phyloP scores from a whole-genome alignment of 1,140 invertebrate genomes.

The Aphelenchoides fujianensis region DNA sequence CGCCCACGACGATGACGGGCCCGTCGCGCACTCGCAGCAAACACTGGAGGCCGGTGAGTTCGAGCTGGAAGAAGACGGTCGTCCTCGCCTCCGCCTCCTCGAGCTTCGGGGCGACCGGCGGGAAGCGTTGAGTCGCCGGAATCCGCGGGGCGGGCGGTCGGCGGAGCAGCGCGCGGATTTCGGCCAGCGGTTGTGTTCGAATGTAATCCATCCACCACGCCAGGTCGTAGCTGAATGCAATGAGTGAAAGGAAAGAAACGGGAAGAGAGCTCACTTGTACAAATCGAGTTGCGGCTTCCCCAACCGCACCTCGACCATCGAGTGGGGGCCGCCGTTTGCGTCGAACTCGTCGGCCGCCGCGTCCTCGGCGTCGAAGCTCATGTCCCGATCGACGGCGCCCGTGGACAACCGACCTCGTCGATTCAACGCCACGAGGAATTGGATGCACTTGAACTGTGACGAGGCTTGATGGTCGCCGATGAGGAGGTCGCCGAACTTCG shows the following conservation, averaged over 20 bases:
- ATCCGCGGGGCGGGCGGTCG: neutral
- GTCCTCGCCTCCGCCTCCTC: neutral
- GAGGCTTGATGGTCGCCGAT: slow-evolving; percentile 35
- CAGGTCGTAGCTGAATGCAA: slow-evolving; percentile 34
- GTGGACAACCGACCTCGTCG: neutral
- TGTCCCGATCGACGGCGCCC: neutral
- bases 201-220: slow-evolving; percentile 43
- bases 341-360: neutral
- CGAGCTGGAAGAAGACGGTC: neutral
- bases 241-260: neutral
- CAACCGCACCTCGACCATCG: neutral
- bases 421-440: slow-evolving; percentile 26
- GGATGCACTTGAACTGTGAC: slow-evolving; percentile 29
- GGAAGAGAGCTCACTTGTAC: slow-evolving; percentile 21
- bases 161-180: neutral
- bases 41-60: slow-evolving; percentile 18
- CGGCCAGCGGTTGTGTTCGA: neutral
- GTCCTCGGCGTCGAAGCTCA: neutral
- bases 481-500: slow-evolving; percentile 29
- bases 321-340: neutral
- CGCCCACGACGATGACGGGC: slow-evolving; percentile 22
- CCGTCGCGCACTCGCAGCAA: neutral
- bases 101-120: no score
- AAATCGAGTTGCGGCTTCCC: slow-evolving; percentile 7
- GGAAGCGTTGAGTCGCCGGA: neutral